A percentile compares a stretch with the other conserved stretches of the same genome.
These are phyloP conservation scores for Rhyzopertha dominica DNA, from an alignment of 1,140 invertebrate species.

Conservation along the genomic window DNA sequence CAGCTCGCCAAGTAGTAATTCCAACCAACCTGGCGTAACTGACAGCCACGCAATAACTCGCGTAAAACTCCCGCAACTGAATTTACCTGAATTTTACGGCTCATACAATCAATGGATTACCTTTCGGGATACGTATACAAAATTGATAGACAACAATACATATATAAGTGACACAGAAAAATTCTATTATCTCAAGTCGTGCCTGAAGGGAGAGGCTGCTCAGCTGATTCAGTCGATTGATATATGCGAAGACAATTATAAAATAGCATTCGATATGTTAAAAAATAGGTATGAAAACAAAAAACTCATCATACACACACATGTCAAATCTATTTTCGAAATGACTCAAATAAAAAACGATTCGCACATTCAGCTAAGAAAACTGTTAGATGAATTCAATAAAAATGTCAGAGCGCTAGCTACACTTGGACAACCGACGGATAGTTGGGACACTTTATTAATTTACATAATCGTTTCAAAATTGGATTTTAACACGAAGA, in stretches of 20 bases:
- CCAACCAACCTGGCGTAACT: too few species aligned
- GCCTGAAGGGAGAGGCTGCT: conserved; percentile 3
- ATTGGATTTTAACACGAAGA: conserved; percentile 16
- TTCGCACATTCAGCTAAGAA: conserved; percentile 8
- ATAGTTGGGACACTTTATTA: conserved; percentile 23
- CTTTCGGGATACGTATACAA: conserved; percentile 6
- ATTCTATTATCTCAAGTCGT: conserved; percentile 10
- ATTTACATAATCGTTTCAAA: conserved; percentile 19
- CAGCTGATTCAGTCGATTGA: conserved; percentile 3
- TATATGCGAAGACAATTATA: conserved; percentile 6
- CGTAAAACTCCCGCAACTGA: conserved; percentile 9
- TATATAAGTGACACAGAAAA: conserved; percentile 4
- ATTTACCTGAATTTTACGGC: conserved; percentile 13
- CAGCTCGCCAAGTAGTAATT: too few species aligned
- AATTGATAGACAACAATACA: conserved; percentile 6
- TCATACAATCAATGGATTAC: conserved; percentile 8
- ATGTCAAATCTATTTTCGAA: conserved; percentile 8
- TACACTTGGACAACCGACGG: conserved; percentile 21
- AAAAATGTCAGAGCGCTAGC: conserved; percentile 21
- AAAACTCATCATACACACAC: background rate
- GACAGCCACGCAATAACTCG: too few species aligned
- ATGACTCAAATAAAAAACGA: conserved; percentile 18
- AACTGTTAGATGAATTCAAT: conserved; percentile 18
- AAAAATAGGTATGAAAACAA: conserved; percentile 8
- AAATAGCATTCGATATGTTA: conserved; percentile 9